phyloP scores from a whole-genome alignment of 2,113 vertebrate genomes.

The Microcebus lehilahytsara region DNA sequence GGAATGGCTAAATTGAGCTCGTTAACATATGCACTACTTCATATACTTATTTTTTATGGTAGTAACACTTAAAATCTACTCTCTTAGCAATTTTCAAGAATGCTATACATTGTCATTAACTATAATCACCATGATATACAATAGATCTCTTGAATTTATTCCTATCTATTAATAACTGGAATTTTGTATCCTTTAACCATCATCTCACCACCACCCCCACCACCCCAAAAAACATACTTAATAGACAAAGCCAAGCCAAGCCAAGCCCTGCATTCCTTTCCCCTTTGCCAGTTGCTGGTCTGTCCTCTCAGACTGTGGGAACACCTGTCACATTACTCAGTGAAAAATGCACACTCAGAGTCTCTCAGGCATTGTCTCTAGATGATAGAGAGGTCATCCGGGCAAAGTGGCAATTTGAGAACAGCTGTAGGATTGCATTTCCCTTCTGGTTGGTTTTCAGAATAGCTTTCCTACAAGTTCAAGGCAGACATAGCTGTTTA shows the following conservation, averaged over 20 bases:
- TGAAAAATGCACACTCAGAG: not conserved
- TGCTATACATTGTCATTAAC: not conserved
- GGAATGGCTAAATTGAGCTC: not conserved
- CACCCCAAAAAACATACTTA: not conserved
- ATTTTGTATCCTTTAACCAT: not conserved
- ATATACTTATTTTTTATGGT: not conserved
- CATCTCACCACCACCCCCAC: not conserved
- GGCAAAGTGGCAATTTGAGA: slow-evolving; percentile 17
- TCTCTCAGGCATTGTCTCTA: not conserved
- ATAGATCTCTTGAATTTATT: not conserved
- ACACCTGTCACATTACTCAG: not conserved
- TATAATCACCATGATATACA: not conserved
- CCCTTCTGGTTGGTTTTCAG: not conserved
- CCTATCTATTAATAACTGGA: not conserved
- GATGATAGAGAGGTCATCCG: not conserved
- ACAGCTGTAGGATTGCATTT: not conserved
- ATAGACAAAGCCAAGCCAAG: not conserved
- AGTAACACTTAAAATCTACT: not conserved
- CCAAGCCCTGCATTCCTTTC: not conserved
- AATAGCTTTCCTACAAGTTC: not conserved
- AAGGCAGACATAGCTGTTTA: not conserved
- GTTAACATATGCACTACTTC: not conserved
- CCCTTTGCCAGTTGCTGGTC: not conserved
- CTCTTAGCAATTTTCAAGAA: not conserved
- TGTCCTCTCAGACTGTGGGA: not conserved